Conservation (phyloP, 2,888 invertebrate genomes). For the Ptychoptera albimana region DNA sequence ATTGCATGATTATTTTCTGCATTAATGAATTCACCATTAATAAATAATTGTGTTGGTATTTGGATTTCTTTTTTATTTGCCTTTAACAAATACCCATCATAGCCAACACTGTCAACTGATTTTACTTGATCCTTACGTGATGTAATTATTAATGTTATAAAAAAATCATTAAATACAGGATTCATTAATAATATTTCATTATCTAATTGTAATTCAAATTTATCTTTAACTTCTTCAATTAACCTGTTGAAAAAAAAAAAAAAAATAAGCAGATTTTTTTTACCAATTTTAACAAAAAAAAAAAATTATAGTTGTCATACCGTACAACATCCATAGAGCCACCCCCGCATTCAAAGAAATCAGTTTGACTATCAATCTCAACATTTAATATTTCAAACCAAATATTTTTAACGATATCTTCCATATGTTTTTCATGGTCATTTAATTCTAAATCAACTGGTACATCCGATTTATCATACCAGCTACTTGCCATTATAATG, state of each 20-base stretch:
- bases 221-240: conserved; percentile 82
- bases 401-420: conserved; percentile 45
- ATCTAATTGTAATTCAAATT: conserved; percentile 56
- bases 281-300: no score
- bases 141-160: conserved; percentile 45
- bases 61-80: conserved; percentile 71
- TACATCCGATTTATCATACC: conserved; percentile 45
- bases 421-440: conserved; percentile 53
- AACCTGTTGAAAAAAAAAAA: conserved; percentile 30
- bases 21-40: conserved; percentile 79
- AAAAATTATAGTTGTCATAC: no score
- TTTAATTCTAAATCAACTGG: conserved; percentile 42
- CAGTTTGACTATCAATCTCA: conserved; percentile 60
- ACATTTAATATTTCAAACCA: conserved; percentile 77
- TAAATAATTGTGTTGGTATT: conserved; percentile 82
- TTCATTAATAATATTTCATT: conserved; percentile 90
- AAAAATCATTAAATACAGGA: conserved; percentile 73
- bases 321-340: conserved; percentile 93
- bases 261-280: no score
- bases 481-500: conserved; percentile 67
- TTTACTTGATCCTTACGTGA: conserved; percentile 42
- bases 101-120: conserved; percentile 24
- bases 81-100: conserved; percentile 57
- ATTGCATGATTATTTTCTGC: conserved; percentile 48
- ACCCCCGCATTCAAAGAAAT: conserved; percentile 91